Percentiles rank a stretch among this genome's conserved stretches.
Evolutionary conservation across 2,888 invertebrate species (phyloP).

Genomic region (Rhagophthalmus giganteus): DNA sequence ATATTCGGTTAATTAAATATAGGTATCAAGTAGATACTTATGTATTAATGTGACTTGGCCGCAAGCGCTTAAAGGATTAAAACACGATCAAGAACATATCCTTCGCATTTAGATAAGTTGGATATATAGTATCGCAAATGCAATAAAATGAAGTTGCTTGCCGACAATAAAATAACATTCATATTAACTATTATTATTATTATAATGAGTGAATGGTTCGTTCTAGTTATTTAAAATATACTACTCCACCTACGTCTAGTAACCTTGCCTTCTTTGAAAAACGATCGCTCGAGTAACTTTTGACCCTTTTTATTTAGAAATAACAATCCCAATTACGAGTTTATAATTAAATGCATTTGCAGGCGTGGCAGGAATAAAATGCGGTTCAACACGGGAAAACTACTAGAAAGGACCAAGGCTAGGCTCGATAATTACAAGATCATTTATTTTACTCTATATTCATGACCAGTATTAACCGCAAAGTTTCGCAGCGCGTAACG

Average conservation of each 20-base stretch:
- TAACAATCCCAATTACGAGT: constrained; percentile 10
- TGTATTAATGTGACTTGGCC: too few species aligned
- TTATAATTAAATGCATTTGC: constrained; percentile 26
- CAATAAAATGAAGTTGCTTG: too few species aligned
- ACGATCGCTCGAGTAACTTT: constrained; percentile 39
- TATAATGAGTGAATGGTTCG: constrained; percentile 24
- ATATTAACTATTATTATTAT: too few species aligned
- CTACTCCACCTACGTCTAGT: constrained; percentile 18
- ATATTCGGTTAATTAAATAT: too few species aligned
- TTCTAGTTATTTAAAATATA: constrained; percentile 16
- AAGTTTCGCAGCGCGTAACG: constrained; percentile 25
- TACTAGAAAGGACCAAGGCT: constrained; percentile 39
- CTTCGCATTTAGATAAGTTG: too few species aligned
- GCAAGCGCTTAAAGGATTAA: too few species aligned
- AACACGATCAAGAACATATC: too few species aligned
- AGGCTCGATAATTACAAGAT: constrained; percentile 28
- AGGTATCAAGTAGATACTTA: too few species aligned
- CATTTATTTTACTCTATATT: constrained; percentile 24
- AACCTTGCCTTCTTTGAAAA: constrained; percentile 36
- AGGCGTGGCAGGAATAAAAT: constrained; percentile 30
- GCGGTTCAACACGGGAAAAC: constrained; percentile 30
- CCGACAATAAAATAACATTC: too few species aligned
- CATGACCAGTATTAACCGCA: constrained; percentile 13
- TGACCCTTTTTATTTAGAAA: constrained; percentile 28
- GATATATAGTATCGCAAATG: too few species aligned